Conservation (phyloP, 2,113 vertebrate species). For the Plotosus lineatus region DNA sequence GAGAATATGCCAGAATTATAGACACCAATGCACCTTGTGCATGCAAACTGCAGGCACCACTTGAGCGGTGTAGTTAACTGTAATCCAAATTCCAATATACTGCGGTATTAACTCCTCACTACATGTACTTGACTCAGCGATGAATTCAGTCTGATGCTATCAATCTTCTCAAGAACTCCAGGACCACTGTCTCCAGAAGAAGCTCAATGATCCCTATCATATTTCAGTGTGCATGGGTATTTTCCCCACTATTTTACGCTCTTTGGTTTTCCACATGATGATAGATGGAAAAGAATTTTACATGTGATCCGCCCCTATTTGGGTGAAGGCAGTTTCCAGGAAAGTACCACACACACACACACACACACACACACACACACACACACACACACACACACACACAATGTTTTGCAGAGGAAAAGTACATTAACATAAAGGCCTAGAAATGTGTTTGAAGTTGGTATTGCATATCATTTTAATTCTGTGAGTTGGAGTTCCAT, state of each 20-base stretch:
- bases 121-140: not conserved
- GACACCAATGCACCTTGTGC: not conserved
- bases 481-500: slow-evolving; percentile 1
- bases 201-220: slow-evolving; percentile 6
- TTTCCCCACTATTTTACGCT: not conserved
- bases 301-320: not conserved
- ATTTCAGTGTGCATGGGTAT: not conserved
- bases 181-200: not conserved
- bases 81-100: not conserved
- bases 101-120: not conserved
- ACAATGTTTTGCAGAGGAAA: not conserved
- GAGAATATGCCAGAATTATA: not conserved
- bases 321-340: not conserved
- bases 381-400: not conserved
- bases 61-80: not conserved
- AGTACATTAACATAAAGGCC: not conserved
- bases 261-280: slow-evolving; percentile 13
- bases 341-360: not conserved
- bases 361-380: not conserved
- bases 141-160: not conserved
- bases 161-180: slow-evolving; percentile 1
- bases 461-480: slow-evolving; percentile 1
- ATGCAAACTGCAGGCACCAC: not conserved
- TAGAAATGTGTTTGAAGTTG: slow-evolving; percentile 5
- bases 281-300: slow-evolving; percentile 5